Conservation (phyloP, 1,140 invertebrate species). For the Meloidogyne hapla region DNA sequence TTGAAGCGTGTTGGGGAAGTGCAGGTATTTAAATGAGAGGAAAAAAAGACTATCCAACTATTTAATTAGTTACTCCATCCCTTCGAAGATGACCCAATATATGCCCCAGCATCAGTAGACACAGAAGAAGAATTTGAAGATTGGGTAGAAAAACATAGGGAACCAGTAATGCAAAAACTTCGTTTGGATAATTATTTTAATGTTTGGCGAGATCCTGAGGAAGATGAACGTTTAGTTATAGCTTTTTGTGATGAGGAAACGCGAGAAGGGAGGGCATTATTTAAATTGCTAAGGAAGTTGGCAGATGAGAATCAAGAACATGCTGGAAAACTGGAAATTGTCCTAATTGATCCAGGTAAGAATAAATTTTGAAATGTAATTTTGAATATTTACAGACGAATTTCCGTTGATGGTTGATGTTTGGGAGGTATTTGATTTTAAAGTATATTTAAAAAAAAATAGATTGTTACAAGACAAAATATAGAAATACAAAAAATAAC, state of each 20-base stretch:
- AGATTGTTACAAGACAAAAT: too few species aligned
- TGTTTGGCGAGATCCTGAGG: slow-evolving; percentile 63
- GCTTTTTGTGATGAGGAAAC: slow-evolving; percentile 64
- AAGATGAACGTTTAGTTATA: slow-evolving; percentile 60
- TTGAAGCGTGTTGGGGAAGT: slow-evolving; percentile 42
- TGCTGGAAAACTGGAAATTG: slow-evolving; percentile 62
- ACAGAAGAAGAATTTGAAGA: slow-evolving; percentile 64
- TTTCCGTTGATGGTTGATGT: slow-evolving; percentile 64
- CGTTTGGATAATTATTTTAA: slow-evolving; percentile 63
- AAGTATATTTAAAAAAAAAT: too few species aligned
- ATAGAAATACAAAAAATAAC: too few species aligned
- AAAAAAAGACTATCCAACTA: background rate
- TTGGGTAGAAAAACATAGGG: slow-evolving; percentile 63
- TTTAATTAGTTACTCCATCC: slow-evolving; percentile 54
- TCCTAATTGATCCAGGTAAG: slow-evolving; percentile 61
- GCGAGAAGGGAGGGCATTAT: slow-evolving; percentile 61
- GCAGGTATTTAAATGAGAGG: background rate
- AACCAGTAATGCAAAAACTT: slow-evolving; percentile 64
- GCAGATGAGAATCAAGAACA: slow-evolving; percentile 63
- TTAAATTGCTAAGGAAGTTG: slow-evolving; percentile 59
- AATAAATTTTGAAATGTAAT: background rate
- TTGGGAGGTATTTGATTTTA: slow-evolving; percentile 60
- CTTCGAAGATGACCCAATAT: slow-evolving; percentile 63
- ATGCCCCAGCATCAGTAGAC: slow-evolving; percentile 59
- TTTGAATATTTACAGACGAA: slow-evolving; percentile 53